Percentiles rank a stretch among this genome's conserved stretches.
These are phyloP conservation scores for Alloscopus bannaensis DNA, from an alignment of 2,888 invertebrate species.

Conservation along the genomic window DNA sequence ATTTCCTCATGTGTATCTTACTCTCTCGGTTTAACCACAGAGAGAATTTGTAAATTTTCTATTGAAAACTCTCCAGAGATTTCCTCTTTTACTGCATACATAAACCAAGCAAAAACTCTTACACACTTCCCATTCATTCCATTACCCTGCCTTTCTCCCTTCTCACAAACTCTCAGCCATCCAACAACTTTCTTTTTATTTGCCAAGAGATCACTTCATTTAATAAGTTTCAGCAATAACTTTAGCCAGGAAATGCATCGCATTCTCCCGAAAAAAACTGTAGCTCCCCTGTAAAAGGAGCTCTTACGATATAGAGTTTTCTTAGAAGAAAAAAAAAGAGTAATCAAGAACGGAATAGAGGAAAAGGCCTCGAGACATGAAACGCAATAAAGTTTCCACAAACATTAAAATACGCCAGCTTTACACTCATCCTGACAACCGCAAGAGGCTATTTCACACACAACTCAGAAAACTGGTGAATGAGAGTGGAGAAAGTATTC, in stretches of 20 bases:
- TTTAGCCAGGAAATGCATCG: conserved; percentile 14
- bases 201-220: conserved; percentile 54
- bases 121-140: conserved; percentile 17
- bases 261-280: neutral
- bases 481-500: too few relatives aligned
- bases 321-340: neutral
- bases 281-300: neutral
- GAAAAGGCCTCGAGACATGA: conserved; percentile 39
- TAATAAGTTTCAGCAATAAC: conserved; percentile 48
- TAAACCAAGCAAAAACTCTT: too few relatives aligned
- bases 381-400: conserved; percentile 44
- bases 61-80: conserved; percentile 38
- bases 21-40: neutral
- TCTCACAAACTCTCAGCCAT: neutral
- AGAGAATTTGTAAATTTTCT: conserved; percentile 40
- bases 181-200: conserved; percentile 37
- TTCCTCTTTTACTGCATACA: neutral
- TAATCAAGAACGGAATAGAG: conserved; percentile 30
- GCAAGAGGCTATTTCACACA: conserved; percentile 26
- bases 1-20: neutral
- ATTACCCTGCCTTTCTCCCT: neutral
- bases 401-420: conserved; percentile 31
- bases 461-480: too few relatives aligned
- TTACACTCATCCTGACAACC: conserved; percentile 41
- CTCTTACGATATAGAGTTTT: neutral